Base-by-base conservation (phyloP, 2,888 invertebrate genomes). In the Yponomeuta evonymella region DNA sequence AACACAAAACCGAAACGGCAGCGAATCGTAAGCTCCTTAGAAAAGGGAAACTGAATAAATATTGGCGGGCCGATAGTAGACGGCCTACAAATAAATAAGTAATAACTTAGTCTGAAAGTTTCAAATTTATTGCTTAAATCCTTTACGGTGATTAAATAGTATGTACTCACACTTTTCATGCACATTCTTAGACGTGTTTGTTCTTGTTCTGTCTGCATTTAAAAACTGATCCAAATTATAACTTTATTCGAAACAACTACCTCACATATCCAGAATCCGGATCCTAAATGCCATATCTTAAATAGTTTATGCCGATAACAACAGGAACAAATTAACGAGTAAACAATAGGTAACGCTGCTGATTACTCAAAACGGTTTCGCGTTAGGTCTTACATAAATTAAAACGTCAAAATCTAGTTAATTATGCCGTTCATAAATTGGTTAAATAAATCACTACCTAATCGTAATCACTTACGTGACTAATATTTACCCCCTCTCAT, bases 21-120 rank as follows among this genome's bases (percentile, higher is more conserved):
- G 88, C 83, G 77, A 86, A 88, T 85, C 83, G 83, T 91, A 90
- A 91, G 90, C 90, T 88, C 79, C 89, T 90, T 89, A 89, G 80
- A 43, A 77, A 78, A 81, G 81, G 84, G 79, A 64, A 83, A 79
- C 89, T 90, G 89, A 88, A 88, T 90, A 86, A 87, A 87, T 86
- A 84, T 83, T 78, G 76, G 76, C 79, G 77, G 72, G 72, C 74
- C 72, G 77, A 68, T 68, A 68, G 51, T 68, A 68, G 30, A 68
- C 29, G 29, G 30, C 2, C 12, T 51, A 68, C 68, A 68, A 68
- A 51, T 68, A 68, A 68, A 68, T 68, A 67, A 33, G 15, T 67
- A 36, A n/a, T 36, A 58, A 15, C 51, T 3, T 15, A 58, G 15
- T 1, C 65, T 65, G 4, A 65, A 29, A 64, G 29, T 65, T 11